Percentiles rank a stretch among this genome's conserved stretches.
Conservation (phyloP, 2,113 vertebrate genomes). For the Phaetusa simplex region DNA sequence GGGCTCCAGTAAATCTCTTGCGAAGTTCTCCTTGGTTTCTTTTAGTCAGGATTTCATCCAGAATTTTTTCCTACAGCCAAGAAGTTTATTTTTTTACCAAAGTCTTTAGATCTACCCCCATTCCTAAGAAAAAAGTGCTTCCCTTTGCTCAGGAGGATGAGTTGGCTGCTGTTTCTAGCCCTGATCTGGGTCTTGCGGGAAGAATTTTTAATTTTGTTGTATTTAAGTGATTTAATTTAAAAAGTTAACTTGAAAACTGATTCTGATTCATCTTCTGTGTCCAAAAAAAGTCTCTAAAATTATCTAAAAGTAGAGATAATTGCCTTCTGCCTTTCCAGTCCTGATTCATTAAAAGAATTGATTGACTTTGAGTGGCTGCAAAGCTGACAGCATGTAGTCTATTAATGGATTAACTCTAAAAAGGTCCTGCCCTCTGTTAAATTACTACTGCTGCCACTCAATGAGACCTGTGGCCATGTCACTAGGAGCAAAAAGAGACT, state of each 20-base stretch:
- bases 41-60: neutral
- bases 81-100: neutral
- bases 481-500: neutral
- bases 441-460: neutral
- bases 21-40: neutral
- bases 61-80: neutral
- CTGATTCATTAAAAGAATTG: conserved; percentile 9
- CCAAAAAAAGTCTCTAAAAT: neutral
- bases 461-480: neutral
- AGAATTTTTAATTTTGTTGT: neutral
- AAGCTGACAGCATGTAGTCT: neutral
- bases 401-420: neutral
- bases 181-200: neutral
- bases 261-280: neutral
- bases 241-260: neutral
- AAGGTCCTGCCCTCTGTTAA: conserved; percentile 6
- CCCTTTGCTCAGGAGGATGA: neutral
- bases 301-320: conserved; percentile 25
- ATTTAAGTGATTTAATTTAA: neutral
- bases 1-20: neutral
- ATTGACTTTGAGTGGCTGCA: conserved; percentile 20
- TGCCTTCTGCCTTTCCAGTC: neutral
- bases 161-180: neutral
- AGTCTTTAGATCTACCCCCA: neutral
- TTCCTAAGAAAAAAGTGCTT: neutral